Conservation (phyloP, 2,797 vertebrate genomes). For the Cheracebus regulus region DNA sequence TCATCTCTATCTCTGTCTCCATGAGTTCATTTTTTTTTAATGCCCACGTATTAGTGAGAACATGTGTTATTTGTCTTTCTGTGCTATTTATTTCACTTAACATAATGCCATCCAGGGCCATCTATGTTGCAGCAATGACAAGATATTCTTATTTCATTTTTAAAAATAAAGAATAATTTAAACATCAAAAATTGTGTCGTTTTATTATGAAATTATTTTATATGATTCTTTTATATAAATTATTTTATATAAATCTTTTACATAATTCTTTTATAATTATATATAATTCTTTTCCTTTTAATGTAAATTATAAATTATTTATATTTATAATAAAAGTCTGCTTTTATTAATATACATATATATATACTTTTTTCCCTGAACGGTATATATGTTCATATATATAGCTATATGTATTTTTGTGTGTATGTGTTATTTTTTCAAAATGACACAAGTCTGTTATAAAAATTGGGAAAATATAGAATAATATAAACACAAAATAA, state of each 20-base stretch:
- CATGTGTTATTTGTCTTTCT: too few relatives aligned
- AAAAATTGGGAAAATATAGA: background rate
- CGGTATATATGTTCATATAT: background rate
- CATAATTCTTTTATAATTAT: background rate
- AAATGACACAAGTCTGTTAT: background rate
- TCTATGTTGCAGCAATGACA: too few relatives aligned
- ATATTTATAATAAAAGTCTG: background rate
- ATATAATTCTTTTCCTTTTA: background rate
- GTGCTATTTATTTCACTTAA: too few relatives aligned
- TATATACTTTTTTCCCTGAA: background rate
- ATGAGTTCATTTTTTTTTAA: too few relatives aligned
- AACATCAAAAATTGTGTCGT: background rate
- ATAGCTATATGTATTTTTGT: background rate
- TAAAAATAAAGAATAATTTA: background rate
- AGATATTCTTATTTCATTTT: background rate
- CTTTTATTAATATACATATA: background rate
- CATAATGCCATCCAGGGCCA: too few relatives aligned
- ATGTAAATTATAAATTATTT: background rate
- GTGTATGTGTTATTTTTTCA: background rate
- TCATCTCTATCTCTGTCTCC: too few relatives aligned
- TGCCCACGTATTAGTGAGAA: too few relatives aligned
- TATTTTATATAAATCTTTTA: too few relatives aligned
- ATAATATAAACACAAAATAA: background rate
- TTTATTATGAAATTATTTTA: background rate
- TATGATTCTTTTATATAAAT: too few relatives aligned